Evolutionary conservation across 2,888 invertebrate species (phyloP).

Genomic region (Vesta saturnalis): DNA sequence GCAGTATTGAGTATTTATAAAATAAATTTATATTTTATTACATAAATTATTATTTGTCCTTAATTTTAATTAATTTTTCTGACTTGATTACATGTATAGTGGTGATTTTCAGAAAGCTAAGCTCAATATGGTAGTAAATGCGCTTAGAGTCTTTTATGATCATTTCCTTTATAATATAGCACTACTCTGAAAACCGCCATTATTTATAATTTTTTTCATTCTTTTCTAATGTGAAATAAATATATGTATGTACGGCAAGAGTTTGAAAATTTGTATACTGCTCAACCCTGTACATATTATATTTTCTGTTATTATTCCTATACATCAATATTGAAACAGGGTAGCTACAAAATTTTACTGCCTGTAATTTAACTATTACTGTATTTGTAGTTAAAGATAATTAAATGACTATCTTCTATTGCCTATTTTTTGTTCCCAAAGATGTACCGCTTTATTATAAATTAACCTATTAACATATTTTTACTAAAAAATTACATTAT

Average conservation of each 20-base stretch:
- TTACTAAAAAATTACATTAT: too few relatives aligned
- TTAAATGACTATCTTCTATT: constrained; percentile 42
- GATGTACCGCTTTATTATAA: too few relatives aligned
- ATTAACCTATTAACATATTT: too few relatives aligned
- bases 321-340: constrained; percentile 44
- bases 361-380: constrained; percentile 47
- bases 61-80: background rate
- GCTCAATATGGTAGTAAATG: too few relatives aligned
- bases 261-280: constrained; percentile 7
- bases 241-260: background rate
- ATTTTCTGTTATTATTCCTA: constrained; percentile 13
- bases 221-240: background rate
- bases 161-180: too few relatives aligned
- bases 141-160: too few relatives aligned
- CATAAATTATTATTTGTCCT: background rate
- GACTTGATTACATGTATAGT: too few relatives aligned
- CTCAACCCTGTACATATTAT: constrained; percentile 5
- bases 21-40: background rate
- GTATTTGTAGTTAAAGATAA: constrained; percentile 48
- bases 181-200: constrained; percentile 1
- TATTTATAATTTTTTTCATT: background rate
- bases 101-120: background rate
- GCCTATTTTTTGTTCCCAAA: background rate
- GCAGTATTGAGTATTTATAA: constrained; percentile 4
- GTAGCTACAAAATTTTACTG: constrained; percentile 50